A percentile compares a stretch with the other conserved stretches of the same genome.
Evolutionary conservation across 2,113 vertebrate species (phyloP).

Genomic region (Hippolais icterina): DNA sequence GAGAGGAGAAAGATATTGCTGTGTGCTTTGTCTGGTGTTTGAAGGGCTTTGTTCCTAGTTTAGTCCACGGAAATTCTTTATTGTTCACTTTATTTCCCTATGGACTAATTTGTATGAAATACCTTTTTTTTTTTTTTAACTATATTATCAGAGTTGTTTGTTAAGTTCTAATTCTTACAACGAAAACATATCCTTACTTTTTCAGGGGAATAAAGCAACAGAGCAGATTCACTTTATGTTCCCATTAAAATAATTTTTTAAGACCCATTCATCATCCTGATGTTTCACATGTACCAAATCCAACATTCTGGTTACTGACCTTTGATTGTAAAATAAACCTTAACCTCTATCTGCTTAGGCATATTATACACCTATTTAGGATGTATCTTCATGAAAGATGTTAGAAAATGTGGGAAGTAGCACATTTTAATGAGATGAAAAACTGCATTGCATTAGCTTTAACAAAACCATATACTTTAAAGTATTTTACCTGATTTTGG

Average conservation of each 20-base stretch:
- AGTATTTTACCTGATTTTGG: not conserved
- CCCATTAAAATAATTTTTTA: not conserved
- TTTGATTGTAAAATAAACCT: not conserved
- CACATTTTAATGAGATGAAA: not conserved
- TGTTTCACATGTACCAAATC: not conserved
- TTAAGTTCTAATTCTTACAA: not conserved
- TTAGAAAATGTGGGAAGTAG: not conserved
- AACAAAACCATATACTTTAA: not conserved
- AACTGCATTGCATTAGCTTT: not conserved
- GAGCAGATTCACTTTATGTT: not conserved
- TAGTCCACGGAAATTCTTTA: not conserved
- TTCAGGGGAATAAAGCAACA: slow-evolving; percentile 1
- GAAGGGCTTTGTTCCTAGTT: not conserved
- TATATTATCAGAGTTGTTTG: not conserved
- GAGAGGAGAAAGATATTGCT: not conserved
- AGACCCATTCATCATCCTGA: not conserved
- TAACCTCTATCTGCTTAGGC: not conserved
- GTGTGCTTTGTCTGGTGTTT: not conserved
- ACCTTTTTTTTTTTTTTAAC: not conserved
- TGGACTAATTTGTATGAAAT: not conserved
- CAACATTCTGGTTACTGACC: not conserved
- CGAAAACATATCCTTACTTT: not conserved
- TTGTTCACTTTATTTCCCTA: not conserved
- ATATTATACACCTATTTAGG: not conserved
- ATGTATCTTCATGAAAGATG: not conserved